phyloP scores from a whole-genome alignment of 2,888 invertebrate genomes.

The Cryptus armator region DNA sequence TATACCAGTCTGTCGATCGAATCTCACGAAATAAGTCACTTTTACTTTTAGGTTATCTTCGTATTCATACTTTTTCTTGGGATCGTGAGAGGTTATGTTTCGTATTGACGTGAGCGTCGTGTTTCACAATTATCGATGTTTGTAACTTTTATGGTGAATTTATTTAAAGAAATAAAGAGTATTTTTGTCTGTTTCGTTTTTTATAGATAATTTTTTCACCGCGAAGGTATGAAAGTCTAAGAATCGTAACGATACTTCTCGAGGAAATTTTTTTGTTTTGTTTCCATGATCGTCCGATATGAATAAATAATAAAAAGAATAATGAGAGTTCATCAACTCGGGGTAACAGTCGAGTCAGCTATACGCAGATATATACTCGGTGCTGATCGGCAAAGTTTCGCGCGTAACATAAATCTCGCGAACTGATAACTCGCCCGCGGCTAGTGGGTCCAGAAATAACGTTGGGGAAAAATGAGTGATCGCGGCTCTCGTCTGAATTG shows the following conservation, averaged over 20 bases:
- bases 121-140: not conserved
- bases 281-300: slow-evolving; percentile 6
- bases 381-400: not conserved
- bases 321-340: slow-evolving; percentile 35
- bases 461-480: slow-evolving; percentile 9
- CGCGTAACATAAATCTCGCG: slow-evolving; percentile 27
- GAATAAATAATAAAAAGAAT: not conserved
- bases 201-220: not conserved
- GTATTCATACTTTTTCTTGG: no score
- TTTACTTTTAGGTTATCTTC: no score
- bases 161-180: no score
- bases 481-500: not conserved
- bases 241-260: not conserved
- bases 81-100: no score
- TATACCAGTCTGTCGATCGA: slow-evolving; percentile 27
- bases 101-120: not conserved
- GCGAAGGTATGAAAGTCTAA: not conserved
- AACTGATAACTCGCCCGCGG: slow-evolving; percentile 24
- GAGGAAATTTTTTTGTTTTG: slow-evolving; percentile 23
- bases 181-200: not conserved
- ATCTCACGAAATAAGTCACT: not conserved
- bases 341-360: not conserved
- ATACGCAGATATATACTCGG: not conserved
- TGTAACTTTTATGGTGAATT: no score
- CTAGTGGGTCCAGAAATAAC: slow-evolving; percentile 11